phyloP scores from a whole-genome alignment of 2,797 vertebrate species.

The Lagorchestes hirsutus region DNA sequence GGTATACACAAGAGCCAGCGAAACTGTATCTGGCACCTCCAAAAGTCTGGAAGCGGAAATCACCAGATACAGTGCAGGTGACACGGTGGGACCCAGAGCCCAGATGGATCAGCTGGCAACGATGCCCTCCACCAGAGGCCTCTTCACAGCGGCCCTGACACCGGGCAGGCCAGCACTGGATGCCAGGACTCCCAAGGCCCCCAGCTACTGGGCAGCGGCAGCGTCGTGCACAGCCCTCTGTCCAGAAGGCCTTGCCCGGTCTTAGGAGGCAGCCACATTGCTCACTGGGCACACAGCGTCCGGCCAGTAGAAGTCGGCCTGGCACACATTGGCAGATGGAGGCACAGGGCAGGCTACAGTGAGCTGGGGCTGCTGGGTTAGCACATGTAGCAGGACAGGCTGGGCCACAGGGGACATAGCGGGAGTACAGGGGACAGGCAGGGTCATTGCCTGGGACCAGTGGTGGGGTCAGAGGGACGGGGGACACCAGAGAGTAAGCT shows the following conservation, averaged over 20 bases:
- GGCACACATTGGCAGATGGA: conserved; percentile 86
- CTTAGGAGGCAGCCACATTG: conserved; percentile 87
- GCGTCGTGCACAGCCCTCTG: conserved; percentile 77
- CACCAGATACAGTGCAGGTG: conserved; percentile 86
- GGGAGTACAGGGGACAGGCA: conserved; percentile 82
- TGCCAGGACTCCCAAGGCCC: conserved; percentile 76
- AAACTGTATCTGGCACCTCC: conserved; percentile 87
- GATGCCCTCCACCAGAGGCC: conserved; percentile 80
- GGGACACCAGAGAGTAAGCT: background rate
- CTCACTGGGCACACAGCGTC: conserved; percentile 79
- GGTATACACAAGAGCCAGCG: conserved; percentile 88
- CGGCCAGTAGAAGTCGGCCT: conserved; percentile 84
- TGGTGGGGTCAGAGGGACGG: background rate
- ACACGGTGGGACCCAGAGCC: conserved; percentile 14
- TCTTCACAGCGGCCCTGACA: conserved; percentile 70
- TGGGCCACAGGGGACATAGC: conserved; percentile 86
- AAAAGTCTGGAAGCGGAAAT: conserved; percentile 88
- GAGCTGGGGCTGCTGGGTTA: conserved; percentile 56
- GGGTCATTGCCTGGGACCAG: background rate
- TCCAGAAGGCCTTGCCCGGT: conserved; percentile 87
- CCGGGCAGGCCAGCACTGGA: conserved; percentile 5
- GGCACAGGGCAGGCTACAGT: conserved; percentile 80
- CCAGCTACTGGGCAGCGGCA: conserved; percentile 81
- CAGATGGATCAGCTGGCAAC: conserved; percentile 53
- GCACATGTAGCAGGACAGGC: conserved; percentile 86